These are phyloP conservation scores for Tortrix viridana DNA, from an alignment of 2,888 invertebrate genomes.

Conservation along the genomic window DNA sequence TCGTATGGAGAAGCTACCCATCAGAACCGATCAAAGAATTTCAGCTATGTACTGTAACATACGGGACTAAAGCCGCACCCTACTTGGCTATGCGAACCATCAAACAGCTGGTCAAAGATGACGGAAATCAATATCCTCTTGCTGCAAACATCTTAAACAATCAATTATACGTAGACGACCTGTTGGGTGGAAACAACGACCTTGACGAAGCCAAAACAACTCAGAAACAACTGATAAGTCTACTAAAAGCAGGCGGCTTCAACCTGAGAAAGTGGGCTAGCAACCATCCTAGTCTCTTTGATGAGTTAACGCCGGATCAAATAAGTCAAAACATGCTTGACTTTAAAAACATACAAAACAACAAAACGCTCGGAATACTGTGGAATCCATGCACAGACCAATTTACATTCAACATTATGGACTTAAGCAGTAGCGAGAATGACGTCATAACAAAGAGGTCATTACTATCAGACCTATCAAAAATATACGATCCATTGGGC, in stretches of 20 bases:
- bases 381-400: constrained; percentile 19
- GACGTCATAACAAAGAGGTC: constrained; percentile 4
- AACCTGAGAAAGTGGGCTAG: constrained; percentile 12
- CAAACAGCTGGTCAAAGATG: constrained; percentile 9
- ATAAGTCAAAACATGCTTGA: constrained; percentile 18
- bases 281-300: not conserved
- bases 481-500: constrained; percentile 29
- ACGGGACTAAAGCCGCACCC: constrained; percentile 21
- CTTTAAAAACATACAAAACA: constrained; percentile 19
- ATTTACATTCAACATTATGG: constrained; percentile 4
- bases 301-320: not conserved
- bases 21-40: not conserved
- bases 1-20: not conserved
- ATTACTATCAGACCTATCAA: constrained; percentile 10
- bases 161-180: constrained; percentile 11
- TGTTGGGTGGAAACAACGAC: constrained; percentile 1
- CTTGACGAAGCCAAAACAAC: not conserved
- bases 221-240: not conserved
- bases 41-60: constrained; percentile 12
- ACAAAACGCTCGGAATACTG: not conserved
- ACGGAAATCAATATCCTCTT: constrained; percentile 1
- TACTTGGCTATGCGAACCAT: constrained; percentile 15
- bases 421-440: not conserved
- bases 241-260: constrained; percentile 8
- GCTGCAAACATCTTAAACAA: constrained; percentile 11